phyloP scores from a whole-genome alignment of 2,797 vertebrate species.

The Megalops cyprinoides region DNA sequence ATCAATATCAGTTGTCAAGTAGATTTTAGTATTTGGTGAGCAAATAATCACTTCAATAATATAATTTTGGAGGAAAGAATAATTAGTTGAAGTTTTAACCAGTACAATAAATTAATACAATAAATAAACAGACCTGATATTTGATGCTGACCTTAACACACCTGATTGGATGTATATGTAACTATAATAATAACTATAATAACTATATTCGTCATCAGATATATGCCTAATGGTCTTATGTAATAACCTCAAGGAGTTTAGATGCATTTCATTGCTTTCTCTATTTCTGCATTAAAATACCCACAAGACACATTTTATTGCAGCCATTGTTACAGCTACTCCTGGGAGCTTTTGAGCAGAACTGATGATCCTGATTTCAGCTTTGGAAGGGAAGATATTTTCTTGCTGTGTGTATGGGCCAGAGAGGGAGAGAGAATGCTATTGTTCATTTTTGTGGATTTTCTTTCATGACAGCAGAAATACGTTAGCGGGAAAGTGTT shows the following conservation, averaged over 20 bases:
- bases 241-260: not conserved
- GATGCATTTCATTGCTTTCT: not conserved
- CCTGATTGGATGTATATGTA: not conserved
- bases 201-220: not conserved
- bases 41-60: no score
- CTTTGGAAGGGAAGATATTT: constrained; percentile 16
- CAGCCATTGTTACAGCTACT: no score
- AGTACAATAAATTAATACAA: no score
- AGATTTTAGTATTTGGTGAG: no score
- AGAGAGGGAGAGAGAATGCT: not conserved
- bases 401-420: constrained; percentile 18
- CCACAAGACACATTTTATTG: no score
- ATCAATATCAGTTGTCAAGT: no score
- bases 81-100: no score
- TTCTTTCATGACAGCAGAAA: constrained; percentile 15
- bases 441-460: constrained; percentile 15
- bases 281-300: not conserved
- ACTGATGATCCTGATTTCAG: not conserved
- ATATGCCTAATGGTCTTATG: not conserved
- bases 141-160: no score
- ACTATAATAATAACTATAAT: no score
- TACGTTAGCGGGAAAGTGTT: constrained; percentile 22
- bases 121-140: no score
- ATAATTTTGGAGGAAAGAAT: no score
- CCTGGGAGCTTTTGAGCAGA: no score